Evolutionary conservation across 2,888 invertebrate species (phyloP).

Genomic region (Xestobium rufovillosum): DNA sequence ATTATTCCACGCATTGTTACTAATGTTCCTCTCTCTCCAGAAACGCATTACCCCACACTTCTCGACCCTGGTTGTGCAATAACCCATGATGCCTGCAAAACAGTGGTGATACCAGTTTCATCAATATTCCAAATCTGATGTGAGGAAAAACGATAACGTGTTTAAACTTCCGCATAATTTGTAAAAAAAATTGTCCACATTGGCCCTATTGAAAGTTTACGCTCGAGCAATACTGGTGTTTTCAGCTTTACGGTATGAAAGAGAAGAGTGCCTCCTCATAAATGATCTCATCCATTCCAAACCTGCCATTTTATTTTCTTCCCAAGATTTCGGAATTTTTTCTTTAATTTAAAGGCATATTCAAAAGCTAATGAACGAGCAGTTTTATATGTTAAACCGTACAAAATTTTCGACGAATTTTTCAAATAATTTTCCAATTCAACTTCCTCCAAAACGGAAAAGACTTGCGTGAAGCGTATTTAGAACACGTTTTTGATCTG

Average conservation of each 20-base stretch:
- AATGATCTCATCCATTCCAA: background rate
- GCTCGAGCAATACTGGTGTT: background rate
- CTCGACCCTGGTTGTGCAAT: too few species aligned
- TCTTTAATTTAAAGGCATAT: background rate
- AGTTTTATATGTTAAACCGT: background rate
- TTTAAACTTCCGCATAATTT: too few species aligned
- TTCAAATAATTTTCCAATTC: constrained; percentile 1
- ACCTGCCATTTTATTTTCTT: background rate
- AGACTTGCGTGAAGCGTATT: background rate
- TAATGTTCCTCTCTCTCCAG: too few species aligned
- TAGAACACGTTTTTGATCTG: too few species aligned
- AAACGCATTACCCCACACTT: too few species aligned
- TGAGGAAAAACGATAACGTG: background rate
- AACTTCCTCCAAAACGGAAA: background rate
- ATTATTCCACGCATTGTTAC: too few species aligned
- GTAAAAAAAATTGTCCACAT: background rate
- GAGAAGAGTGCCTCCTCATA: background rate
- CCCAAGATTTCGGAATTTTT: background rate
- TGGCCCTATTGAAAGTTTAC: background rate
- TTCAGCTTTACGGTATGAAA: background rate
- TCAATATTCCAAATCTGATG: background rate
- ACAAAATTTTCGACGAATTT: background rate
- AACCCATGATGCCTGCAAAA: background rate
- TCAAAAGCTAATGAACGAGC: background rate
- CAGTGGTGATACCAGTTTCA: background rate